Base-by-base conservation (phyloP, 2,888 invertebrate genomes). In the Dasypogon diadema region DNA sequence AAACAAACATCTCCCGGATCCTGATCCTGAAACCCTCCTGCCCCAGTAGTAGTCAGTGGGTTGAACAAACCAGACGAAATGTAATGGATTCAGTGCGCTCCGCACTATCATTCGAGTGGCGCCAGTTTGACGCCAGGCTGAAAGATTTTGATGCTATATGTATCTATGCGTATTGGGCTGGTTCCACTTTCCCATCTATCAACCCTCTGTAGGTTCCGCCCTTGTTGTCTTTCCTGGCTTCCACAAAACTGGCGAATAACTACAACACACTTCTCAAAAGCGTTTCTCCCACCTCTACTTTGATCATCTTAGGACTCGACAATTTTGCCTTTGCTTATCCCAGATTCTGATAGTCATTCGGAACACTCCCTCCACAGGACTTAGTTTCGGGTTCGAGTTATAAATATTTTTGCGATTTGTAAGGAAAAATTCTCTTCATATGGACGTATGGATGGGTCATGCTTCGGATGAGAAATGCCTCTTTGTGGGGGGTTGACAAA, bases 401-500 rank as follows among this genome's bases (percentile, higher is more conserved):
- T 42, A 42, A 42, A 42, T 42, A 42, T 42, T 42, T 42, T 42
- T 42, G 42, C n/a, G 42, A 42, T 42, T 42, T 42, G 12, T 42
- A 42, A 42, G 42, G 12, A n/a, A 42, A 42, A 12, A 42, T 42
- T 42, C n/a, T 6, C n/a, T 30, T 6, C 34, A 30, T 30, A 30
- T 30, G 34, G 1, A 30, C 34, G 10, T 30, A 6, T 30, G 34
- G 34, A 30, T 30, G 34, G 34, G 34, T 30, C 5, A 10, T 30
- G 34, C 5, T 30, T 0, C 6, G 34, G 34, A 30, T 1, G 34
- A 10, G 5, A 10, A 30, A 6, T 5, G 34, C 5, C 6, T n/a
- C n/a, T n/a, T n/a, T n/a, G 34, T 30, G 34, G 34, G 34, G 5
- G 34, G 34, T 30, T 42, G 12, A 42, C 42, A 42, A 42, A 42